Base-by-base conservation (phyloP, 1,140 invertebrate genomes). In the Delia radicum region DNA sequence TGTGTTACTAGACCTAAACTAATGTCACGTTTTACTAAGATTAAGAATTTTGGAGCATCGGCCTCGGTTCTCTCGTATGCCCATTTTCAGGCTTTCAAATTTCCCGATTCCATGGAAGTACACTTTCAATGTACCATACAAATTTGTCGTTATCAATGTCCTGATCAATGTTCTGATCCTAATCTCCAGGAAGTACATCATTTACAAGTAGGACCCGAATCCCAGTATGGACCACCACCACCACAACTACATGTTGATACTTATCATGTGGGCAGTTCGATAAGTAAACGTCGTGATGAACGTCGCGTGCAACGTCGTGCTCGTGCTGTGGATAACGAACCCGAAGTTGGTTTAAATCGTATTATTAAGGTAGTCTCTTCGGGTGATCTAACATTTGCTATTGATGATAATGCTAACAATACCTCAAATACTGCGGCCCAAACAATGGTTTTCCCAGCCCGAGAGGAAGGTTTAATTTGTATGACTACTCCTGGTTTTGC, bases 121-220 rank as follows among this genome's bases (percentile, higher is more conserved):
- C 96, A 97, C 83, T 97, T 98, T 89, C 95, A 97, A 85, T 97
- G 96, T 87, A 96, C 95, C 15, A 97, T 97, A 78, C 96, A 98
- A 84, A 96, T 97, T 79, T 97, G 96, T 80, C 90, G 95, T 75
- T 95, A 96, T 82, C 94, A 96, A 81, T 97, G 95, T 81, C 95
- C 96, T 0, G 95, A 96, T 79, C 96, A 96, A 79, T 96, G 95
- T 81, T 93, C 91, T 7, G 93, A 93, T 79, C 85, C 86, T 26
- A 87, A 86, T 81, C 73, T 81, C 76, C 80, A 90, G 46, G 89
- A 91, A 73, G 86, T 88, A 5, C 86, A 88, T 31, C 87, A 89
- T 37, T 79, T 85, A 8, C 87, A 89, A 79, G 87, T 89, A 71
- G 87, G 86, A 0, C 89, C 90, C 1, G 92, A 93, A 69, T 89